These are phyloP conservation scores for Formica selysi DNA, from an alignment of 1,140 invertebrate species.

Conservation along the genomic window DNA sequence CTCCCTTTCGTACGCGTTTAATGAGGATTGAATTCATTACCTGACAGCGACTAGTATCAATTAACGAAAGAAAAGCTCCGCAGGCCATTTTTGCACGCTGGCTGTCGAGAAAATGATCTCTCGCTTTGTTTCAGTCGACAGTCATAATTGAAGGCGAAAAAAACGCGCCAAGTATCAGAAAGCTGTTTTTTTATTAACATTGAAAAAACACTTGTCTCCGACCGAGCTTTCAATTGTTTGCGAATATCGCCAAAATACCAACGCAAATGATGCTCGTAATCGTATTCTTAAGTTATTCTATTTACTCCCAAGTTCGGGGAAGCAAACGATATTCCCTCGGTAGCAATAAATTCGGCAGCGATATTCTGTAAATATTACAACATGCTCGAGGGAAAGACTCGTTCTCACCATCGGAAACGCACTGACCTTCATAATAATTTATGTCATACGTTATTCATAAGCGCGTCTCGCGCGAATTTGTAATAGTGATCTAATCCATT, in stretches of 20 bases:
- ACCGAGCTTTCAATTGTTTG: neutral
- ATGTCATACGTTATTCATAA: neutral
- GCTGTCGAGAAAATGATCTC: neutral
- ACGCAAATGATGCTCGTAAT: neutral
- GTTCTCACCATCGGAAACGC: neutral
- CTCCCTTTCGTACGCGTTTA: slow-evolving; percentile 13
- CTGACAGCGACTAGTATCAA: slow-evolving; percentile 32
- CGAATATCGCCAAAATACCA: neutral
- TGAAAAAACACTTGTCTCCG: neutral
- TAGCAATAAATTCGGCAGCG: neutral
- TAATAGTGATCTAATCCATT: slow-evolving; percentile 2
- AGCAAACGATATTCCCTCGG: neutral
- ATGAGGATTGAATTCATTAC: slow-evolving; percentile 41
- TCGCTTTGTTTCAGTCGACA: neutral
- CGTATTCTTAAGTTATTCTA: neutral
- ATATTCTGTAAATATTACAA: slow-evolving; percentile 28
- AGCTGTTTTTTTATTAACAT: slow-evolving; percentile 16
- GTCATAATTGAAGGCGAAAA: slow-evolving; percentile 29
- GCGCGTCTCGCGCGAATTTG: neutral
- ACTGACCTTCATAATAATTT: slow-evolving; percentile 28
- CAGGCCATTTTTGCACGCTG: slow-evolving; percentile 33
- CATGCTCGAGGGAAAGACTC: neutral
- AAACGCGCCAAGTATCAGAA: slow-evolving; percentile 21
- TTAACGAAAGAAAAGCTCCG: slow-evolving; percentile 33
- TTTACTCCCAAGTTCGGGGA: neutral